Evolutionary conservation across 2,797 vertebrate species (phyloP), one percentile per base, ranked within the genome.

Genomic region (Poeciliopsis paucimaculata): DNA sequence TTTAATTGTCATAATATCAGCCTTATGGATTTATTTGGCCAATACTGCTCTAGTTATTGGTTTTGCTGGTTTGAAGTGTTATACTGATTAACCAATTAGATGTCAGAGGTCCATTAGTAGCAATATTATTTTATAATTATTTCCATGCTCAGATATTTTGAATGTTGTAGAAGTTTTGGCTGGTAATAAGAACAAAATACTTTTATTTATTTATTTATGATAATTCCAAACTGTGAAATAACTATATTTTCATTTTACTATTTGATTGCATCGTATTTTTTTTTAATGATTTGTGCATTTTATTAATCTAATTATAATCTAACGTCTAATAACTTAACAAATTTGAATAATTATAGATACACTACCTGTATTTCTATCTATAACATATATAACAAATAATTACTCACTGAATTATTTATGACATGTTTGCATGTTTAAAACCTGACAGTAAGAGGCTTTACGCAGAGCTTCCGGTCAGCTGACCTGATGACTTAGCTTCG

Each of bases 391-490:
- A 31, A 31, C 31, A 62, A 62, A 62, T 7, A 34, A 31, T 31
- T 16, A 31, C 13, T 60, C 15, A 34, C 28, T 15, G 16, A 31
- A 34, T 62, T 3, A 62, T 34, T 62, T 34, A 10, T 66, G 20
- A 66, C 16, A 66, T 11, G 18, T 39, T 20, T 9, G 34, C 34
- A n/a, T 9, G 41, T 45, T 12, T 13, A 47, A 77, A 77, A 70
- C 72, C 18, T 66, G 55, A 78, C 34, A 0, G 31, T 60, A 76
- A 81, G 64, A 43, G 62, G 41, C 10, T 80, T 20, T 47, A 43
- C 39, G 2, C 45, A 10, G 41, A 1, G 0, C 3, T 0, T 73
- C 3, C 4, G 46, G 86, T 92, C 91, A 94, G 90, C 90, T 93
- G 92, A 93, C 87, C 23, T 75, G 76, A 82, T 68, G 26, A 36